phyloP scores from a whole-genome alignment of 2,888 invertebrate genomes.

The Aproaerema taeniolella region DNA sequence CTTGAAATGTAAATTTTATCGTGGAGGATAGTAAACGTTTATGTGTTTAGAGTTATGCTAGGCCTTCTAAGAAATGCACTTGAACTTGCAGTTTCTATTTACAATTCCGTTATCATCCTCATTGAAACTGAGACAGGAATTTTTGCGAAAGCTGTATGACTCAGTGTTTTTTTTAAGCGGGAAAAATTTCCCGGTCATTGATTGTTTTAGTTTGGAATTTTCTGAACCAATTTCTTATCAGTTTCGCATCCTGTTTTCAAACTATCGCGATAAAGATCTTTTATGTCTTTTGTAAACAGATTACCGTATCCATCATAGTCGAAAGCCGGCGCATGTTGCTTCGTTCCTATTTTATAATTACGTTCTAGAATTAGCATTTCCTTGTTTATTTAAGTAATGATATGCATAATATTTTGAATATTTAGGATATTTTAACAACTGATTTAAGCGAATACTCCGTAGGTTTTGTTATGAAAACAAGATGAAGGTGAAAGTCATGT shows the following conservation, averaged over 20 bases:
- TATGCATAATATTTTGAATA: no score
- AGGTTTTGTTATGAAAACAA: no score
- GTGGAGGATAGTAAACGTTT: slow-evolving; percentile 32
- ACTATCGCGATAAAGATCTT: slow-evolving; percentile 5
- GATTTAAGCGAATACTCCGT: no score
- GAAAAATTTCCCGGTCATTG: slow-evolving; percentile 2
- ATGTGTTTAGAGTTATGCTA: slow-evolving; percentile 8
- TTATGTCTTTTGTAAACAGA: slow-evolving; percentile 10
- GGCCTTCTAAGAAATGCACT: slow-evolving; percentile 28
- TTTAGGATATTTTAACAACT: no score
- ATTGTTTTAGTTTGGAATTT: slow-evolving; percentile 10
- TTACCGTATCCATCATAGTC: slow-evolving; percentile 10
- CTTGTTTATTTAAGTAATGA: no score
- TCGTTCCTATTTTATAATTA: no score
- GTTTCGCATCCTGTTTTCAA: neutral
- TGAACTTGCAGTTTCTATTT: slow-evolving; percentile 39
- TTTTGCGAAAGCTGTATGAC: slow-evolving; percentile 23
- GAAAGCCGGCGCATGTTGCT: neutral
- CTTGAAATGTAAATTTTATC: slow-evolving; percentile 58
- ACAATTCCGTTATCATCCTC: slow-evolving; percentile 23
- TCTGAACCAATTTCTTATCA: neutral
- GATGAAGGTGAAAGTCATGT: no score
- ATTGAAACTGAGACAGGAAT: slow-evolving; percentile 21
- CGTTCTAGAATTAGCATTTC: no score
- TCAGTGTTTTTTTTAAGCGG: slow-evolving; percentile 10